phyloP scores from a whole-genome alignment of 2,888 invertebrate genomes.

The Terebella lapidaria region DNA sequence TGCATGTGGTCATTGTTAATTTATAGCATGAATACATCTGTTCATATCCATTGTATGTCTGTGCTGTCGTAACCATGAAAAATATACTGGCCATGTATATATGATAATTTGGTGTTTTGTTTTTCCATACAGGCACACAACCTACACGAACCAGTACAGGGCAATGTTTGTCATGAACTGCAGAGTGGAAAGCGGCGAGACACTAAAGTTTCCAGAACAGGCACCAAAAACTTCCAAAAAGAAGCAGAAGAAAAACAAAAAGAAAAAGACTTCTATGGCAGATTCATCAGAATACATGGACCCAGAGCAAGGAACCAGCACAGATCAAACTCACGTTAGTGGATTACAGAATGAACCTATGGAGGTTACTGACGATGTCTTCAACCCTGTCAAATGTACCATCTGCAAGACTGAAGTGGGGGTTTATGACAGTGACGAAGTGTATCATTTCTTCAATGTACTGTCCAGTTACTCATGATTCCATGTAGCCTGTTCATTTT shows the following conservation, averaged over 20 bases:
- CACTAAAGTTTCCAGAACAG: conserved; percentile 43
- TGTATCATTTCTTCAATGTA: conserved; percentile 62
- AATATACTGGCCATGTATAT: no score
- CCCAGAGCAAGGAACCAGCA: no score
- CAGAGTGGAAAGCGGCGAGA: conserved; percentile 49
- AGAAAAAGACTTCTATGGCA: neutral
- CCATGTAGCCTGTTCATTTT: no score
- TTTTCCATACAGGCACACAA: conserved; percentile 54
- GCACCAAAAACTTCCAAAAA: conserved; percentile 33
- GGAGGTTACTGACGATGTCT: conserved; percentile 45
- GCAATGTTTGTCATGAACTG: conserved; percentile 63
- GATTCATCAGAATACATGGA: neutral
- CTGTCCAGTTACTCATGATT: conserved; percentile 20
- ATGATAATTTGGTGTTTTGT: neutral
- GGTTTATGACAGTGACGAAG: conserved; percentile 59
- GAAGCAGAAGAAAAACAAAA: conserved; percentile 27
- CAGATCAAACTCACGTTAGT: neutral
- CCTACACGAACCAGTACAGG: conserved; percentile 59
- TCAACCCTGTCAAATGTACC: conserved; percentile 57
- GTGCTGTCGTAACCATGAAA: no score
- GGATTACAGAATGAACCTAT: neutral
- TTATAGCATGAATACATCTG: no score
- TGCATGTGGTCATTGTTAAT: no score
- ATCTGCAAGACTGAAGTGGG: conserved; percentile 59
- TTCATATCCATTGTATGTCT: no score